Evolutionary conservation across 2,113 vertebrate genomes (phyloP).

Genomic region (Oreochromis aureus): DNA sequence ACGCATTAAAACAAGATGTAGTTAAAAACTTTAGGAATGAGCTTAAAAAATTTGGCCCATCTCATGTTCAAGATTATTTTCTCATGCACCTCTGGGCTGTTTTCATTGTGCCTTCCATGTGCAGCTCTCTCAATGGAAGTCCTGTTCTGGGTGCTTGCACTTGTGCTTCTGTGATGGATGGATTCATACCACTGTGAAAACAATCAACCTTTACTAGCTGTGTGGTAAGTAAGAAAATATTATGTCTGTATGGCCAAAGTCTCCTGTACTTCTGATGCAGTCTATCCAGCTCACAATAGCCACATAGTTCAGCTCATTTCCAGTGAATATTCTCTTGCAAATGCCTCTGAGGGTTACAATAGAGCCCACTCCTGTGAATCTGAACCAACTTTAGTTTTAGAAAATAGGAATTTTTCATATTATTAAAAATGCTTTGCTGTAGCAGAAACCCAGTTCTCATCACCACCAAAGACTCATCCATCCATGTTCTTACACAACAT

Average conservation of each 20-base stretch:
- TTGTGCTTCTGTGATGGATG: background rate
- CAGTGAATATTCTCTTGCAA: background rate
- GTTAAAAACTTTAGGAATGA: background rate
- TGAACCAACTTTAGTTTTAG: background rate
- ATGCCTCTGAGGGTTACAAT: background rate
- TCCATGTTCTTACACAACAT: background rate
- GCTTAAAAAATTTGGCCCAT: background rate
- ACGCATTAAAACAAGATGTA: background rate
- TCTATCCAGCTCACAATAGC: background rate
- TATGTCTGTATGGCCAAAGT: background rate
- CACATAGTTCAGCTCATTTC: background rate
- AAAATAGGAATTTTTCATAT: background rate
- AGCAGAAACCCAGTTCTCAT: background rate
- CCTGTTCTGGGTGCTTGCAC: background rate
- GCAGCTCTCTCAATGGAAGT: background rate
- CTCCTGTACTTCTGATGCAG: background rate
- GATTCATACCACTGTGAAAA: background rate
- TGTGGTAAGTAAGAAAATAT: background rate
- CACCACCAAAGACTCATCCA: background rate
- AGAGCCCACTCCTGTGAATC: background rate
- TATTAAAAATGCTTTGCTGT: background rate
- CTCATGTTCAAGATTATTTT: background rate
- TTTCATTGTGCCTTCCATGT: background rate
- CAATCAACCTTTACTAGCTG: background rate
- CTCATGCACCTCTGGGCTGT: background rate